Conservation (phyloP, 92 coral and sea anemone species). For the Porites cylindrica region DNA sequence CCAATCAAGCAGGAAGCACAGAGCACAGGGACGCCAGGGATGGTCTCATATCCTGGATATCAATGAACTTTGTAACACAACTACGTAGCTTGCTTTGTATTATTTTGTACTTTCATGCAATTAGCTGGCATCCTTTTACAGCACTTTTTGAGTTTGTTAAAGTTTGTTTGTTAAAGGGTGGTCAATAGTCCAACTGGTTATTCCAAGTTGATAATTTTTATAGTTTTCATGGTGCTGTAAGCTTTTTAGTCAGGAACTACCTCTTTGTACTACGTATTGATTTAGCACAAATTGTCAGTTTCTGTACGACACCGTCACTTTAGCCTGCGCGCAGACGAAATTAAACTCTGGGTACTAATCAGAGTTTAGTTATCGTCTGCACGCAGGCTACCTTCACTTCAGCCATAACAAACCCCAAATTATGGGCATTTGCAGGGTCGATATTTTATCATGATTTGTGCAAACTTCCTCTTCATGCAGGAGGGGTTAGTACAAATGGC, state of each 20-base stretch:
- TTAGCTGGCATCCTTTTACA: background rate
- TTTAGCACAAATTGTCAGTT: no score
- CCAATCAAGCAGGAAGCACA: conserved; percentile 85
- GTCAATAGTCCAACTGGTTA: background rate
- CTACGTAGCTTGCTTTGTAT: background rate
- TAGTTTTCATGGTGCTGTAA: background rate
- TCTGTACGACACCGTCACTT: no score
- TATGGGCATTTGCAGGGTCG: no score
- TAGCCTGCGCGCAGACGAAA: no score
- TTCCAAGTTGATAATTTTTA: background rate
- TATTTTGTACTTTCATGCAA: background rate
- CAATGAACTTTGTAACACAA: conserved; percentile 40
- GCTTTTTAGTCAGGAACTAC: background rate
- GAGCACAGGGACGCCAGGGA: conserved; percentile 59
- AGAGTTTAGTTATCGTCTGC: no score
- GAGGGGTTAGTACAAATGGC: no score
- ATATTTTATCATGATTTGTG: no score
- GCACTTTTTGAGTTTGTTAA: background rate
- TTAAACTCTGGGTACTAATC: no score
- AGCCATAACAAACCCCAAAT: no score
- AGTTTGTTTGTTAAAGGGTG: background rate
- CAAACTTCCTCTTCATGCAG: no score
- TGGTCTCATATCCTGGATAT: conserved; percentile 88
- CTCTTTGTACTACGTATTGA: background rate
- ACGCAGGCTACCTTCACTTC: no score